Conservation (phyloP, 1,140 invertebrate genomes). For the Drosophila sturtevanti region DNA sequence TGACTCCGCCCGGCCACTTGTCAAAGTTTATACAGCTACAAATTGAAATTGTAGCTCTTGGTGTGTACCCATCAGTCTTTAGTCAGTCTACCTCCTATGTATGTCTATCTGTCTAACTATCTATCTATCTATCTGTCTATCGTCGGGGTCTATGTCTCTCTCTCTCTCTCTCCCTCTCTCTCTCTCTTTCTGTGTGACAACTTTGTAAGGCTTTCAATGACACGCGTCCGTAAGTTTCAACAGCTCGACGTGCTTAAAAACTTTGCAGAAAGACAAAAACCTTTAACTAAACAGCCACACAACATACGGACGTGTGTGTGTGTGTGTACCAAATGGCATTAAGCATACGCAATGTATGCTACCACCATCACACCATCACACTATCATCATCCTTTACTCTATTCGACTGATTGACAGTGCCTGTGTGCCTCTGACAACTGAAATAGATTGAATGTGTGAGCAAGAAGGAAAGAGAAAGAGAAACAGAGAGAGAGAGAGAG, state of each 20-base stretch:
- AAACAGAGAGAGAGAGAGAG: background rate
- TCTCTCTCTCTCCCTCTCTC: conserved; percentile 3
- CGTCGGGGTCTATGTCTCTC: background rate
- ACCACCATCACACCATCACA: too few species aligned
- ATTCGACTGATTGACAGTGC: conserved; percentile 68
- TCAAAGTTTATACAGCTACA: conserved; percentile 45
- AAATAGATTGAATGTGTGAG: conserved; percentile 64
- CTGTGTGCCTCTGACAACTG: conserved; percentile 55
- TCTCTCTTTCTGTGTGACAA: conserved; percentile 46
- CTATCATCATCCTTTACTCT: background rate
- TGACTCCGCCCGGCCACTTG: conserved; percentile 41
- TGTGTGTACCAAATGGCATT: conserved; percentile 47
- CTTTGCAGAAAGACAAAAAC: conserved; percentile 57
- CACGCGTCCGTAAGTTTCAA: conserved; percentile 62
- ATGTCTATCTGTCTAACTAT: conserved; percentile 1
- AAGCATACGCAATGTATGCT: conserved; percentile 61
- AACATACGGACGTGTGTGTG: conserved; percentile 12
- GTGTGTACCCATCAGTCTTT: too few species aligned
- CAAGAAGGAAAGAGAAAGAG: conserved; percentile 12
- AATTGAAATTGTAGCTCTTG: conserved; percentile 52
- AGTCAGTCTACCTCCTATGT: too few species aligned
- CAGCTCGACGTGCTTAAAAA: conserved; percentile 71
- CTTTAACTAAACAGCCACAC: conserved; percentile 64
- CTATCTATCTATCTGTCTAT: conserved; percentile 15
- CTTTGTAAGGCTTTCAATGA: conserved; percentile 71